Evolutionary conservation across 1,140 invertebrate genomes (phyloP), one percentile per base, ranked within the genome.

Genomic region (Drosophila nigromelanica): DNA sequence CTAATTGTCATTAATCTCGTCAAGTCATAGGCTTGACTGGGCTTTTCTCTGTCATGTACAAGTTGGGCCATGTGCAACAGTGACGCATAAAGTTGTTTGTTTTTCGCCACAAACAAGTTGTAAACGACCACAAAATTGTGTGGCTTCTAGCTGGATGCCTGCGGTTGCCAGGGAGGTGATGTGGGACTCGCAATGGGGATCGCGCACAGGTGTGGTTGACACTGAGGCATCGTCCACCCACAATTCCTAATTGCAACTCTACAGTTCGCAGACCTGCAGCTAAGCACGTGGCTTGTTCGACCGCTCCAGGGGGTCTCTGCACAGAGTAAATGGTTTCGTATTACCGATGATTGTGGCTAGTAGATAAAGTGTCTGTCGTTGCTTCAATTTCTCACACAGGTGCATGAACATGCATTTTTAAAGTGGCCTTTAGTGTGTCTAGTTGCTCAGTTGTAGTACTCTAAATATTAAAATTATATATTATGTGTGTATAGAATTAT

Each of bases 331-430:
- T 21, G 62, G 58, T 35, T 47, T 79, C 64, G 64, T 73, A 60
- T 89, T 87, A 76, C 83, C 76, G 79, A 67, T 80, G 66, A 79
- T 89, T 89, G 81, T 52, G 52, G 73, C 55, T 24, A 37, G 15
- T 45, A 30, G 40, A 59, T 68, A 60, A 73, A 69, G 76, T 83
- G 72, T 68, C 68, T 82, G 79, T 60, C 73, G 80, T 85, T 79
- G 62, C 67, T 56, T 73, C 54, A 74, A 58, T 73, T 48, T 37
- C 40, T 51, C 68, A 55, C 52, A 68, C 42, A 35, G 30, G 55
- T 61, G 50, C 39, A 50, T 33, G 12, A 10, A 35, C 33, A 35
- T 35, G 33, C 24, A 33, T 27, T n/a, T 12, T 21, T 12, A 48
- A 48, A 27, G 12, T 27, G 12, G n/a, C n/a, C 0, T 40, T 2